A percentile compares a stretch with the other conserved stretches of the same genome.
These are phyloP conservation scores for Speoplatyrhinus poulsoni DNA, from an alignment of 2,113 vertebrate species.

Conservation along the genomic window DNA sequence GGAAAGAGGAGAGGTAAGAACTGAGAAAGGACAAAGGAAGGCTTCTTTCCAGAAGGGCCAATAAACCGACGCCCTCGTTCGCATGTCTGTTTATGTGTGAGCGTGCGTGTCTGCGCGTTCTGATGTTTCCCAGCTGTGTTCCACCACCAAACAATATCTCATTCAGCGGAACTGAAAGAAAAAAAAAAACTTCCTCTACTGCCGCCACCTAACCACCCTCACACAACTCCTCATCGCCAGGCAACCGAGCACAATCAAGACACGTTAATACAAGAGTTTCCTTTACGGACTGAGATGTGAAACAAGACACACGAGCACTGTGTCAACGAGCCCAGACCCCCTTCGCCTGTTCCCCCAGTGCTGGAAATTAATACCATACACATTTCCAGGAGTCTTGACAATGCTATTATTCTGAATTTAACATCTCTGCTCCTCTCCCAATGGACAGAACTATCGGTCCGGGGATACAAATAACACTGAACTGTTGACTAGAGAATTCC, in stretches of 20 bases:
- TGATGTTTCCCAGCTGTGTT: conserved; percentile 83
- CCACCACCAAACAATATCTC: conserved; percentile 78
- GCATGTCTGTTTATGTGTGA: conserved; percentile 4
- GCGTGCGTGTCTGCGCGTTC: conserved; percentile 40
- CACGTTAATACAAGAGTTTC: conserved; percentile 73
- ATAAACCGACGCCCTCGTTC: conserved; percentile 32
- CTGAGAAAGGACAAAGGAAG: conserved; percentile 22
- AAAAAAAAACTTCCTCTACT: conserved; percentile 21
- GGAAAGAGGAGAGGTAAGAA: conserved; percentile 30
- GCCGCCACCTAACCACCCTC: conserved; percentile 45
- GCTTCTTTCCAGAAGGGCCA: conserved; percentile 31
- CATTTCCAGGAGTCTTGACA: conserved; percentile 54
- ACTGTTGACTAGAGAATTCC: conserved; percentile 29
- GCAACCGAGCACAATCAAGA: conserved; percentile 76
- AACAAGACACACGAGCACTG: conserved; percentile 42
- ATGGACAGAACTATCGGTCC: background rate
- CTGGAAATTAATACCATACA: conserved; percentile 41
- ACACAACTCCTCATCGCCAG: conserved; percentile 60
- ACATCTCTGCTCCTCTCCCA: conserved; percentile 21
- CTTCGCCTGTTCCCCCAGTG: conserved; percentile 50
- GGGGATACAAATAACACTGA: conserved; percentile 14
- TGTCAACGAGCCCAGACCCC: conserved; percentile 43
- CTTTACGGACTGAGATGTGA: conserved; percentile 61
- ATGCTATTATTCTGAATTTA: conserved; percentile 57
- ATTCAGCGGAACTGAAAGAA: conserved; percentile 71